Conservation (phyloP, 2,888 invertebrate species). For the Gastrophysa polygoni region DNA sequence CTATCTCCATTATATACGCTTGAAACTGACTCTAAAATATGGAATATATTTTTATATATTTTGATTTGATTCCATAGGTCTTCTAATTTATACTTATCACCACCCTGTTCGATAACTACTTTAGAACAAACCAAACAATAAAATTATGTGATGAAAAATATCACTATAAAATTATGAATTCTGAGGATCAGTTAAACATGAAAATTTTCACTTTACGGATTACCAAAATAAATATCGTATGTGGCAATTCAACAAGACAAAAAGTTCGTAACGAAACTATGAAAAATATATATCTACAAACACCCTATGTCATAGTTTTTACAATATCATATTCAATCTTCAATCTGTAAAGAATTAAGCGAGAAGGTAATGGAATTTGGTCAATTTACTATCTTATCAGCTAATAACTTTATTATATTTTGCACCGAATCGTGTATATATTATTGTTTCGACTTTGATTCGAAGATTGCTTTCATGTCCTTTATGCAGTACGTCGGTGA, state of each 20-base stretch:
- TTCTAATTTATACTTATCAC: not conserved
- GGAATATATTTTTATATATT: not conserved
- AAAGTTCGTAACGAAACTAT: not conserved
- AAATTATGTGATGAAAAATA: constrained; percentile 17
- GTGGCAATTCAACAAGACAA: not conserved
- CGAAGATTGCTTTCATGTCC: constrained; percentile 83
- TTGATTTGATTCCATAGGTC: not conserved
- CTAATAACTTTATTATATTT: constrained; percentile 25
- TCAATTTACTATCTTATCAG: constrained; percentile 32
- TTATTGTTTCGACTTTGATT: constrained; percentile 67
- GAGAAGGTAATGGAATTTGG: constrained; percentile 36
- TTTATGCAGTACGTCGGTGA: constrained; percentile 75
- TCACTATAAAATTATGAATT: not conserved
- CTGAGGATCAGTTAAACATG: too few species aligned
- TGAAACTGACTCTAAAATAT: not conserved
- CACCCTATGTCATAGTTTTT: not conserved
- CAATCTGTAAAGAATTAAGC: not conserved
- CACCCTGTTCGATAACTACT: not conserved
- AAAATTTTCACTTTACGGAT: too few species aligned
- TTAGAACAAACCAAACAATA: constrained; percentile 10
- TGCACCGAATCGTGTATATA: not conserved
- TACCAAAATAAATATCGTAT: too few species aligned
- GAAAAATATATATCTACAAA: not conserved
- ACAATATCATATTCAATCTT: not conserved
- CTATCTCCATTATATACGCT: not conserved